Conservation (phyloP, 2,888 invertebrate species). For the Xestia sexstrigata region DNA sequence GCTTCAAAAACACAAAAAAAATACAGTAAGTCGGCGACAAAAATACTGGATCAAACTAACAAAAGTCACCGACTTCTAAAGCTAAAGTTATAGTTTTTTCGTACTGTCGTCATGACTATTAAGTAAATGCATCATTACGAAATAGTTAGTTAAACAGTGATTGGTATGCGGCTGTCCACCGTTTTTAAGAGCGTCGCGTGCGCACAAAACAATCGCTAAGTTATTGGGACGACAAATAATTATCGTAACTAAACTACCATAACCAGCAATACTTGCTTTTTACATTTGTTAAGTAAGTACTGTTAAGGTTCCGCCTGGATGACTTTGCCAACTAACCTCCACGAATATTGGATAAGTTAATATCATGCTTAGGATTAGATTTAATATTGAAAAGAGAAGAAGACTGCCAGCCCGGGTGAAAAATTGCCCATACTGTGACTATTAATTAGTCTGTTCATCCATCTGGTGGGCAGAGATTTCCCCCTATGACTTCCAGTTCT, state of each 20-base stretch:
- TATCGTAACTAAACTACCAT: slow-evolving; percentile 38
- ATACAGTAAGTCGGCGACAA: no score
- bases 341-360: not conserved
- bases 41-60: no score
- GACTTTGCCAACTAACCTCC: not conserved
- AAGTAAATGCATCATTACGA: slow-evolving; percentile 28
- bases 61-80: no score
- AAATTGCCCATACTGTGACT: not conserved
- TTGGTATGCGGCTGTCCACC: slow-evolving; percentile 34
- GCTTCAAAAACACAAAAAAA: no score
- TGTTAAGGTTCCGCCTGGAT: not conserved
- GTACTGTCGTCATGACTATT: no score
- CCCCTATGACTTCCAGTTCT: not conserved
- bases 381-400: not conserved
- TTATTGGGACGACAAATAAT: slow-evolving; percentile 50
- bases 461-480: not conserved
- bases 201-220: slow-evolving; percentile 33
- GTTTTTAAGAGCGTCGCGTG: slow-evolving; percentile 51
- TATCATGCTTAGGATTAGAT: not conserved
- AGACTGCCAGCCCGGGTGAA: not conserved
- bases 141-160: slow-evolving; percentile 9
- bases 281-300: slow-evolving; percentile 3
- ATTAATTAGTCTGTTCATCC: not conserved
- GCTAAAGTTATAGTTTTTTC: no score
- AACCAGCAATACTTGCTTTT: slow-evolving; percentile 10